A percentile compares a stretch with the other conserved stretches of the same genome.
These are phyloP conservation scores for Macrotus californicus DNA, from an alignment of 2,113 vertebrate genomes.

Conservation along the genomic window DNA sequence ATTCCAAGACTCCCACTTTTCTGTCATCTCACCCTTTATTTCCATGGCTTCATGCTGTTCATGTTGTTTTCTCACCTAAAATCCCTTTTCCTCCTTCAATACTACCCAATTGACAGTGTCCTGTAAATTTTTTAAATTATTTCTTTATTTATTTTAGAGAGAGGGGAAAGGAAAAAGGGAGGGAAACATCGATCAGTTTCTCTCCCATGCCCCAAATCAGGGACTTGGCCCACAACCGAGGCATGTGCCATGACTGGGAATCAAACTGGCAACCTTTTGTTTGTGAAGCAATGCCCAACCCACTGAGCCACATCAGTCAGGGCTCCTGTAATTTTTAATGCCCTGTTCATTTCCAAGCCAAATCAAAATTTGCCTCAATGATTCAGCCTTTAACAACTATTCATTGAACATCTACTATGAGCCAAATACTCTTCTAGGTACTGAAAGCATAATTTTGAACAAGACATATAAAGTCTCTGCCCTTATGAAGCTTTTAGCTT, in stretches of 20 bases:
- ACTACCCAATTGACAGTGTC: not conserved
- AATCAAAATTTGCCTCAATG: not conserved
- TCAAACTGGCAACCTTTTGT: too few relatives aligned
- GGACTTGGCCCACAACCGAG: too few relatives aligned
- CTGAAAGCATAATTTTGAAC: not conserved
- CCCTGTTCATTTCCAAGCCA: not conserved
- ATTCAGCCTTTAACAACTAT: not conserved
- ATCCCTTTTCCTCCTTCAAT: not conserved
- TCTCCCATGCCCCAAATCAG: too few relatives aligned
- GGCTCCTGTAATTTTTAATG: too few relatives aligned
- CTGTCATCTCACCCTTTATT: not conserved
- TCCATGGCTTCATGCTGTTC: not conserved
- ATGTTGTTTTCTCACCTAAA: not conserved
- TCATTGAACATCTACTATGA: not conserved
- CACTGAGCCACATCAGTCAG: too few relatives aligned
- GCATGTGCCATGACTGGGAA: too few relatives aligned
- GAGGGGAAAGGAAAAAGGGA: too few relatives aligned
- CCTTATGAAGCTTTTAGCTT: not conserved
- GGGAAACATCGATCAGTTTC: too few relatives aligned
- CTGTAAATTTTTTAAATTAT: not conserved
- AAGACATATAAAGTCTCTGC: not conserved
- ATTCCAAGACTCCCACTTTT: not conserved
- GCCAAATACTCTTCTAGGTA: not conserved
- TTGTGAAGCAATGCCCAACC: too few relatives aligned
- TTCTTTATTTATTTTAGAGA: too few relatives aligned